phyloP scores from a whole-genome alignment of 2,888 invertebrate genomes.

The Melinaea menophilus region DNA sequence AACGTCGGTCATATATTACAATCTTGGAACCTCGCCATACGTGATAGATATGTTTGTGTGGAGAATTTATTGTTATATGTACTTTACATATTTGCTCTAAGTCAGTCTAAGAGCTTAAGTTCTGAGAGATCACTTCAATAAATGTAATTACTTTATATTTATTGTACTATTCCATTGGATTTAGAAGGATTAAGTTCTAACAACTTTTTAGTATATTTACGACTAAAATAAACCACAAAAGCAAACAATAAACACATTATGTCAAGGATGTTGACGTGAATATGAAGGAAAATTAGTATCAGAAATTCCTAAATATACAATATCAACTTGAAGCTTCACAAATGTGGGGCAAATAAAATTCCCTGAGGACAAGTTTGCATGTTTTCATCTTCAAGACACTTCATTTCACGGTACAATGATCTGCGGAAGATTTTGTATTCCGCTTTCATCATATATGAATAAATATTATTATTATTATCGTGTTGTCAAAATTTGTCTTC shows the following conservation, averaged over 20 bases:
- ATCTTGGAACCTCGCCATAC: slow-evolving; percentile 21
- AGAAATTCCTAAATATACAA: slow-evolving; percentile 4
- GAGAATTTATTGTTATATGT: background rate
- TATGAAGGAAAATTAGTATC: background rate
- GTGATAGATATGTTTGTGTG: slow-evolving; percentile 19
- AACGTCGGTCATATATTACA: slow-evolving; percentile 21
- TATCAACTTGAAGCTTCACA: slow-evolving; percentile 9
- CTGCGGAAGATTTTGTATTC: slow-evolving; percentile 13
- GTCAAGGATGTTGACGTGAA: background rate
- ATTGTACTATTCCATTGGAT: too few species aligned
- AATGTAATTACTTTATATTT: too few species aligned
- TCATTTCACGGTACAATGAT: slow-evolving; percentile 43
- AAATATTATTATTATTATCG: too few species aligned
- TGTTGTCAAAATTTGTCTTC: too few species aligned
- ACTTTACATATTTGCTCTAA: slow-evolving; percentile 1
- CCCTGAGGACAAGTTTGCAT: slow-evolving; percentile 16
- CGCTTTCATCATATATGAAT: slow-evolving; percentile 21
- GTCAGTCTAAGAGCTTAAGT: background rate
- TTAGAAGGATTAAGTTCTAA: too few species aligned
- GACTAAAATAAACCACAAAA: too few species aligned
- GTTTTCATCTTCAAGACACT: slow-evolving; percentile 25
- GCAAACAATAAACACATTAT: too few species aligned
- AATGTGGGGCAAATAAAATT: slow-evolving; percentile 12
- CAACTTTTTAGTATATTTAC: too few species aligned
- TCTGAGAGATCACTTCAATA: too few species aligned